Base-by-base conservation (phyloP, 1,140 invertebrate species). In the Leptinotarsa lineolata region DNA sequence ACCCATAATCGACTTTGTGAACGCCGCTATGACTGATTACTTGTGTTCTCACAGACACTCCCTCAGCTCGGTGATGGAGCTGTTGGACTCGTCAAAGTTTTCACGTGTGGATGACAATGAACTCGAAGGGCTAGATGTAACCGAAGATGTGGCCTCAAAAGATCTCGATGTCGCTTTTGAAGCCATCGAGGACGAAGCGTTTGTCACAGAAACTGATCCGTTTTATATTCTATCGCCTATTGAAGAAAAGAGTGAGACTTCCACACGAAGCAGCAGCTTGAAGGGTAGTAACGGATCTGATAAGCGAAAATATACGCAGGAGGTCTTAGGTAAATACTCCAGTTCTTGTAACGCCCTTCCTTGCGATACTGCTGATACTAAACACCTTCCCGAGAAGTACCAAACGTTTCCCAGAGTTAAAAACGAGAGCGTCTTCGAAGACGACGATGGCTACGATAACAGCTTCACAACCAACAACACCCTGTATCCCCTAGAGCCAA, bases 231-330 rank as follows among this genome's bases (percentile, higher is more conserved):
- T 89, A 39, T 89, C 88, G 0, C 87, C 88, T 0, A 90, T 90
- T 54, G 86, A 89, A 80, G 88, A 91, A 81, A 87, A 87, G 73
- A 89, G 87, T 68, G 88, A 90, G 80, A 85, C 85, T 0, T 87
- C 86, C 0, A 86, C 85, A 1, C 84, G 84, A 48, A 86, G 85
- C 72, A 85, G 84, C 70, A 87, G 85, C 79, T 79, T 84, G 15
- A 81, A 77, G 67, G 80, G 76, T 12, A 82, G 81, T 63, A 81
- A 76, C 60, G 76, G 78, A 24, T 81, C 79, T 24, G 79, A 80
- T 12, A 78, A 76, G 61, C 73, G 66, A 64, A 68, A 74, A 68
- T 63, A 61, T 13, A 66, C 39, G 24, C 61, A 68, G 15, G 71
- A 78, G 13, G n/a, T 60, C 15, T 68, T 74, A n/a, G 24, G n/a